These are phyloP conservation scores for Tinea trinotella DNA, from an alignment of 2,888 invertebrate genomes.

Conservation along the genomic window DNA sequence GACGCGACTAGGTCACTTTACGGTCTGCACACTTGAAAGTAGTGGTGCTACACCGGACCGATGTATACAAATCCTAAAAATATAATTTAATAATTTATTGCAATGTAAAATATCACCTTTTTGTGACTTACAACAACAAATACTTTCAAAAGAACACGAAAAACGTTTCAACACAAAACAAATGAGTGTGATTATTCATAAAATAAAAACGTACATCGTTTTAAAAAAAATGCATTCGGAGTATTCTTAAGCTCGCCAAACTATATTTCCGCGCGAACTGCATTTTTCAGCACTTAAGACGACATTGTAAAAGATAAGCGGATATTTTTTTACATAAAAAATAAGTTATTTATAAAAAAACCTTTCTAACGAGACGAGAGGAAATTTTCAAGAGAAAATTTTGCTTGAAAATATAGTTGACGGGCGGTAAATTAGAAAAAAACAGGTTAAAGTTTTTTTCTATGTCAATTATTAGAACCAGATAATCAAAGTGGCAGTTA, in stretches of 20 bases:
- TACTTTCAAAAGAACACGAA: too few relatives aligned
- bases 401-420: background rate
- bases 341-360: background rate
- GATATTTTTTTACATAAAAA: background rate
- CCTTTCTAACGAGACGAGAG: background rate
- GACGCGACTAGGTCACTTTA: too few relatives aligned
- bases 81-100: too few relatives aligned
- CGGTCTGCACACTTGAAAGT: too few relatives aligned
- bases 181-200: too few relatives aligned
- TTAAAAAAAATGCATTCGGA: background rate
- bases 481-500: too few relatives aligned
- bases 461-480: too few relatives aligned
- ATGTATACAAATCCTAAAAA: too few relatives aligned
- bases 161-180: too few relatives aligned
- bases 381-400: background rate
- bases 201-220: background rate
- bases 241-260: background rate
- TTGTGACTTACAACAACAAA: too few relatives aligned
- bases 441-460: background rate
- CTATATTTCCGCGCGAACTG: background rate
- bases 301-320: slow-evolving; percentile 5
- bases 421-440: background rate
- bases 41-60: too few relatives aligned
- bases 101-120: too few relatives aligned
- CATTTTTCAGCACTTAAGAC: slow-evolving; percentile 7